phyloP scores from a whole-genome alignment of 1,140 invertebrate genomes.

The Phocides pigmalion region DNA sequence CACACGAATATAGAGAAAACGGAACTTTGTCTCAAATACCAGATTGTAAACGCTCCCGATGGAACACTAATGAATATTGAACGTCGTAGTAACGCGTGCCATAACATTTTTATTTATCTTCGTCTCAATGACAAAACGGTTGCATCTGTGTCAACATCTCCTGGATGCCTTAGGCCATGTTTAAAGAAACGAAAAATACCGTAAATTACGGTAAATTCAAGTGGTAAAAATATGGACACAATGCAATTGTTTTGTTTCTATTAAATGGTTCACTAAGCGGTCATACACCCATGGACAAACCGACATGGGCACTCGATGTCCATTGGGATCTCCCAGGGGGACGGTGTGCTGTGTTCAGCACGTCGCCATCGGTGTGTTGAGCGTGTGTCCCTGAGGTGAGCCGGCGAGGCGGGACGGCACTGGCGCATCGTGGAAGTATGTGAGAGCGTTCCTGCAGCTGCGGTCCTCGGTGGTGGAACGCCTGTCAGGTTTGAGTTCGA shows the following conservation, averaged over 20 bases:
- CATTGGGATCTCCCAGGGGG: too few species aligned
- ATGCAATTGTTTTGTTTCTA: neutral
- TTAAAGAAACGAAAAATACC: neutral
- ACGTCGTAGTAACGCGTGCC: conserved; percentile 37
- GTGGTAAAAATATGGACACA: neutral
- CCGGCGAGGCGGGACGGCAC: too few species aligned
- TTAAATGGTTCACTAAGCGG: neutral
- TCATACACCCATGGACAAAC: too few species aligned
- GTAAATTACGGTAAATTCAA: neutral
- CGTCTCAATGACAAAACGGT: conserved; percentile 36
- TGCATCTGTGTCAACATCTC: conserved; percentile 61
- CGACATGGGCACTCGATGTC: too few species aligned
- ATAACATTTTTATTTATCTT: conserved; percentile 58
- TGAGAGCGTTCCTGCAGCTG: too few species aligned
- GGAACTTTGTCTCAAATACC: conserved; percentile 47
- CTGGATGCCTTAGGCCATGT: conserved; percentile 15
- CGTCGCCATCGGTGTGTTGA: too few species aligned
- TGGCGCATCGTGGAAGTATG: too few species aligned
- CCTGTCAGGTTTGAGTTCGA: too few species aligned
- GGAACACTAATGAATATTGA: conserved; percentile 55
- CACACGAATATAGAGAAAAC: conserved; percentile 1
- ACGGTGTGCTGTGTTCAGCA: too few species aligned
- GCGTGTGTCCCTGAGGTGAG: too few species aligned
- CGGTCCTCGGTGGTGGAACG: too few species aligned
- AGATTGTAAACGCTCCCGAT: conserved; percentile 51